These are phyloP conservation scores for Polia nebulosa DNA, from an alignment of 2,888 invertebrate species.

Conservation along the genomic window DNA sequence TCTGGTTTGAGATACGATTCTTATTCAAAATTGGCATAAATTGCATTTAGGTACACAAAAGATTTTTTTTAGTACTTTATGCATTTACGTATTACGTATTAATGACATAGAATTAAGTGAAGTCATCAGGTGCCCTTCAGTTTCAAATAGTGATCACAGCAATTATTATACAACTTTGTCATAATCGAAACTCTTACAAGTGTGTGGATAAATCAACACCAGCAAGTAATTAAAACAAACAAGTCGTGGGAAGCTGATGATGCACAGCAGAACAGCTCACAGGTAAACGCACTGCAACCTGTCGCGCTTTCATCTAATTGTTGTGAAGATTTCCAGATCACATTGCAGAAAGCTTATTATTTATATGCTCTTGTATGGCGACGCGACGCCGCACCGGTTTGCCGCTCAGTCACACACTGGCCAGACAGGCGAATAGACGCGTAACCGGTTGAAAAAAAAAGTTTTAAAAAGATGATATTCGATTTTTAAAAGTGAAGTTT, in stretches of 20 bases:
- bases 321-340: slow-evolving; percentile 75
- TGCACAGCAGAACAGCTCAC: slow-evolving; percentile 25
- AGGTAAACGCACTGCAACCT: slow-evolving; percentile 53
- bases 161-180: neutral
- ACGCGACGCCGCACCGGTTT: slow-evolving; percentile 71
- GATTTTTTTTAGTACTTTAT: no score
- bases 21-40: no score
- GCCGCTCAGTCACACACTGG: slow-evolving; percentile 66
- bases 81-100: no score
- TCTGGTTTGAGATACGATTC: neutral
- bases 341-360: slow-evolving; percentile 82
- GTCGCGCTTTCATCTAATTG: slow-evolving; percentile 79
- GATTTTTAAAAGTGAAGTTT: slow-evolving; percentile 63
- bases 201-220: slow-evolving; percentile 5
- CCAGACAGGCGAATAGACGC: slow-evolving; percentile 63
- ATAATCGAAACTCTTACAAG: neutral
- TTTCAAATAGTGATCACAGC: no score
- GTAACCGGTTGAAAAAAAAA: slow-evolving; percentile 44
- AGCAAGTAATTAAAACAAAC: slow-evolving; percentile 60
- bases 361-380: slow-evolving; percentile 64
- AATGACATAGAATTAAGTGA: no score
- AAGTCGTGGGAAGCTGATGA: slow-evolving; percentile 64
- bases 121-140: no score
- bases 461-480: slow-evolving; percentile 62
- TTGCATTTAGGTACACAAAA: no score